phyloP scores from a whole-genome alignment of 2,113 vertebrate species.

The Cavia aperea region DNA sequence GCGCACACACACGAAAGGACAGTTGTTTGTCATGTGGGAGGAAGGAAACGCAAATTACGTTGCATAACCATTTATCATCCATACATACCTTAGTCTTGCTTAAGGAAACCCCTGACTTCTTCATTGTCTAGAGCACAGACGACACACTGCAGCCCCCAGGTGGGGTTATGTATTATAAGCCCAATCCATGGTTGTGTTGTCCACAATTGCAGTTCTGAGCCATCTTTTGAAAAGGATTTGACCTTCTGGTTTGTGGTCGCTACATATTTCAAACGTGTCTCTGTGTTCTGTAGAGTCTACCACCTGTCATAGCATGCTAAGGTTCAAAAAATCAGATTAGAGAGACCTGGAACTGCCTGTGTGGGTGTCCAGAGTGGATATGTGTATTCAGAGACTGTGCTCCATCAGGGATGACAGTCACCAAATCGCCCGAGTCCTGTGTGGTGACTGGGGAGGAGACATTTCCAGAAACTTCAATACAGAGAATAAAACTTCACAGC shows the following conservation, averaged over 20 bases:
- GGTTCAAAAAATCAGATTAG: background rate
- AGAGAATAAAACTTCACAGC: background rate
- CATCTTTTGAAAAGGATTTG: constrained; percentile 34
- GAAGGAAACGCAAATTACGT: constrained; percentile 19
- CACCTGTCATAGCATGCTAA: background rate
- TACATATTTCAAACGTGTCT: constrained; percentile 26
- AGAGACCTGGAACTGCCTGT: background rate
- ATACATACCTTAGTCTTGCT: background rate
- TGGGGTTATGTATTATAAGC: background rate
- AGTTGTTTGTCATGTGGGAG: background rate
- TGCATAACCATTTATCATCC: constrained; percentile 5
- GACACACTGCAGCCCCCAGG: background rate
- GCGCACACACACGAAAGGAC: background rate
- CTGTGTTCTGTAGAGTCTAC: background rate
- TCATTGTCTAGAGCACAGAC: background rate
- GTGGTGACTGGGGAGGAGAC: background rate
- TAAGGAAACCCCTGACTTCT: constrained; percentile 40
- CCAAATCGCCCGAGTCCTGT: background rate
- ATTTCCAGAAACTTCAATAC: background rate
- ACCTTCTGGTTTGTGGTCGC: background rate
- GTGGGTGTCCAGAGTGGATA: background rate
- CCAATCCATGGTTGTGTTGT: background rate
- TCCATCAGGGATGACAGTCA: background rate
- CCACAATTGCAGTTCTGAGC: background rate
- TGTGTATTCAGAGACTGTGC: background rate